phyloP scores from a whole-genome alignment of 2,797 vertebrate species.

The Phataginus tricuspis region DNA sequence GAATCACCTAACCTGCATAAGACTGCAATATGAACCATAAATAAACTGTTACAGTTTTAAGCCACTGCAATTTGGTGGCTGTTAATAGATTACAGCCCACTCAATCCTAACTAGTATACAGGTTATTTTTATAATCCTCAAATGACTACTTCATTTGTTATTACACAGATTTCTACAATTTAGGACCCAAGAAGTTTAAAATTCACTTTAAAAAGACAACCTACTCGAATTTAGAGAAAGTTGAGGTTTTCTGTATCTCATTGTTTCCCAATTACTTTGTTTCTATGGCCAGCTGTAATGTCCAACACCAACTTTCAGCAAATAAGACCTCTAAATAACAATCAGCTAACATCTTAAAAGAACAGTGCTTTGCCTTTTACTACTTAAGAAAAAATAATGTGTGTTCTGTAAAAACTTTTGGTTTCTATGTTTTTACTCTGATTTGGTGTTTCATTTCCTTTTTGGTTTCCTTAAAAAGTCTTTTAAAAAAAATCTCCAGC shows the following conservation, averaged over 20 bases:
- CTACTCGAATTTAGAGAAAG: slow-evolving; percentile 28
- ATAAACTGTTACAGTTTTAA: neutral
- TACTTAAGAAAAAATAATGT: neutral
- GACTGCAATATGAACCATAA: neutral
- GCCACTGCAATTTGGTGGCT: neutral
- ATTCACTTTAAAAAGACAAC: slow-evolving; percentile 17
- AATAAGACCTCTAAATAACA: neutral
- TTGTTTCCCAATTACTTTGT: neutral
- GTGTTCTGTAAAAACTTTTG: neutral
- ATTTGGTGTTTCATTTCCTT: neutral
- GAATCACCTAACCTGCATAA: neutral
- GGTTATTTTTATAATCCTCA: neutral
- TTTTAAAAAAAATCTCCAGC: neutral
- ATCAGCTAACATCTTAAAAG: neutral
- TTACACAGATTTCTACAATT: neutral
- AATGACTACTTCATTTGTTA: slow-evolving; percentile 28
- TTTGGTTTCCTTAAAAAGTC: neutral
- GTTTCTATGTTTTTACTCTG: neutral
- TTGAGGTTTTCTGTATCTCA: neutral
- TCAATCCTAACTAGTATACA: neutral
- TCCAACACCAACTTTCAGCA: neutral
- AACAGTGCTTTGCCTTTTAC: neutral
- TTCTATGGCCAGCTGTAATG: neutral
- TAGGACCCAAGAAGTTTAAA: slow-evolving; percentile 31
- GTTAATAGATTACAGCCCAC: neutral